Base-by-base conservation (phyloP, 30 jellyfish, hydroid and myxozoan genomes). In the Aurelia coerulea region DNA sequence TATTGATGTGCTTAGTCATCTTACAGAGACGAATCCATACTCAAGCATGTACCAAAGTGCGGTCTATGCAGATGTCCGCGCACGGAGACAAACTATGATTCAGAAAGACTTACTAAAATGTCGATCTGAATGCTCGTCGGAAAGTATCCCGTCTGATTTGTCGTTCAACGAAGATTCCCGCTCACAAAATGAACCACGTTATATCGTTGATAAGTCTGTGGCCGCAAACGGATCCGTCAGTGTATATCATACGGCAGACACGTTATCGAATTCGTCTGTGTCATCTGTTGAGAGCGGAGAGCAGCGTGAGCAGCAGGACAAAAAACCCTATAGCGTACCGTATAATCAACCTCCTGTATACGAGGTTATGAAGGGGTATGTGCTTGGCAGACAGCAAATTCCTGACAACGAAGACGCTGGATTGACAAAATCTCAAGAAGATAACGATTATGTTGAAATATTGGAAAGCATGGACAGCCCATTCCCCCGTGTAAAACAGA, bases 1-100 rank as follows among this genome's bases (percentile, higher is more conserved):
- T 67, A 62, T 85, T 18, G 84, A 76, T 34, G 88, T 74, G 12
- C 78, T 74, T 14, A 66, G 84, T 33, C 88, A 85, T 37, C 80
- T 85, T 23, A 74, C 81, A 11, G 79, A 74, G 17, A 2, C 88
- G 3, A 65, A 64, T 49, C 94, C 94, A 10, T 74, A 73, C 60
- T 53, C 88, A 29, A 59, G 68, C 58, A 76, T 49, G 78, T 83
- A 54, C 62, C 82, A 62, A 72, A 83, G 92, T 76, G 82, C 92
- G 50, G 49, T 68, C 0, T 83, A 83, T 62, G 92, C 82, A 5
- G 86, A 83, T 58, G 39, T 83, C 15, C 37, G 72, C 18, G 92
- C 87, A 17, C 53, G 73, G 33, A 70, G 86, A 41, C 66, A 71
- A 42, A 76, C 92, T 2, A 69, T 83, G 11, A 67, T 14, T 62